Evolutionary conservation across 2,888 invertebrate genomes (phyloP).

Genomic region (Catocala nupta): DNA sequence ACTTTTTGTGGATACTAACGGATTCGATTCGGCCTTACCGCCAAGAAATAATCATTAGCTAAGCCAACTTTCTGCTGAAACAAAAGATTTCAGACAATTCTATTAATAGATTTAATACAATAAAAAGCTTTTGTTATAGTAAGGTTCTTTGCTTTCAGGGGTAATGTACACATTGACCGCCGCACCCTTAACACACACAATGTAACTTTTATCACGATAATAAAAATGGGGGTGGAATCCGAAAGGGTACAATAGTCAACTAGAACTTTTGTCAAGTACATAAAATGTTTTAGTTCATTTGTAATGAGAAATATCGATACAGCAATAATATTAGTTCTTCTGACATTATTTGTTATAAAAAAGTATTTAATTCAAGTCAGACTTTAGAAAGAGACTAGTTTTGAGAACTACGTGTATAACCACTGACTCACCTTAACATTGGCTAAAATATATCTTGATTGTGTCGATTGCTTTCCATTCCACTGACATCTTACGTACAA

Average conservation of each 20-base stretch:
- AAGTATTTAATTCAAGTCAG: neutral
- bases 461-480: conserved; percentile 20
- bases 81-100: conserved; percentile 8
- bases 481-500: conserved; percentile 19
- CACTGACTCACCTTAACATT: neutral
- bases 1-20: no score
- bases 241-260: conserved; percentile 46
- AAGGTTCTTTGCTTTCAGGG: conserved; percentile 42
- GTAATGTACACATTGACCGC: conserved; percentile 44
- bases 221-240: conserved; percentile 46
- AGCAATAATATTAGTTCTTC: conserved; percentile 26
- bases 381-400: neutral
- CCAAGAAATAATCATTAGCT: no score
- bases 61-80: conserved; percentile 1
- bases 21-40: no score
- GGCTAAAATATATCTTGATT: conserved; percentile 5
- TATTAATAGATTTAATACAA: conserved; percentile 40
- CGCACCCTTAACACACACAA: conserved; percentile 50
- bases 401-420: neutral
- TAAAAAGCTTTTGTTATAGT: conserved; percentile 42
- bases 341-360: neutral
- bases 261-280: conserved; percentile 42
- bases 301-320: conserved; percentile 36
- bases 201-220: conserved; percentile 54
- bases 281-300: conserved; percentile 47